phyloP scores from a whole-genome alignment of 2,113 vertebrate genomes.

The Nibea albiflora region DNA sequence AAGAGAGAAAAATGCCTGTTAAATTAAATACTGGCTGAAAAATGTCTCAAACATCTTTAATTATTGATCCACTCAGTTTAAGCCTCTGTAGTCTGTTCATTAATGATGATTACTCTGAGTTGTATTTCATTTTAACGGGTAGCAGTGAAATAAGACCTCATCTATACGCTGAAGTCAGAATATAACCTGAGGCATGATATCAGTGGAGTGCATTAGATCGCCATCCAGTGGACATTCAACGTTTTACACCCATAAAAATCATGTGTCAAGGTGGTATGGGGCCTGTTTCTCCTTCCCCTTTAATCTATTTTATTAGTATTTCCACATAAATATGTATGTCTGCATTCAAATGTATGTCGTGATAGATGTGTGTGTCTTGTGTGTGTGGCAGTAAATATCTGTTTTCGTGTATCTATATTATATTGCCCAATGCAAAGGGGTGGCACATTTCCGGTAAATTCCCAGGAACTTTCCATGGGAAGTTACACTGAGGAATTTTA shows the following conservation, averaged over 20 bases:
- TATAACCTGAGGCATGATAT: not conserved
- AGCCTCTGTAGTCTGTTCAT: not conserved
- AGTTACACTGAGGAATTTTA: too few species aligned
- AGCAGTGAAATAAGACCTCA: not conserved
- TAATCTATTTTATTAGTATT: too few species aligned
- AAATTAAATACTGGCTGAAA: not conserved
- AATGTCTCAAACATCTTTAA: not conserved
- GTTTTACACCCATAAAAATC: not conserved
- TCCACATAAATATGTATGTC: too few species aligned
- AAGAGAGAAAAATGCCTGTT: not conserved
- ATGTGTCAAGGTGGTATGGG: too few species aligned
- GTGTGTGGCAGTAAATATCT: too few species aligned
- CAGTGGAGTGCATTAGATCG: constrained; percentile 47
- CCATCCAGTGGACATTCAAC: constrained; percentile 64
- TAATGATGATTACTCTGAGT: not conserved
- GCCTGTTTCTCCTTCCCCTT: too few species aligned
- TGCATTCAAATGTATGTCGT: too few species aligned
- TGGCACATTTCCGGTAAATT: too few species aligned
- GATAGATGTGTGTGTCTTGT: too few species aligned
- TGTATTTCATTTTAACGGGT: constrained; percentile 5
- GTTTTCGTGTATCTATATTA: too few species aligned
- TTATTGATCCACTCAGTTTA: not conserved
- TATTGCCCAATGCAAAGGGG: too few species aligned
- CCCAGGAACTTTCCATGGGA: too few species aligned
- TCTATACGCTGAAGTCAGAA: not conserved